phyloP scores from a whole-genome alignment of 2,113 vertebrate genomes.

The Tretioscincus oriximinensis region DNA sequence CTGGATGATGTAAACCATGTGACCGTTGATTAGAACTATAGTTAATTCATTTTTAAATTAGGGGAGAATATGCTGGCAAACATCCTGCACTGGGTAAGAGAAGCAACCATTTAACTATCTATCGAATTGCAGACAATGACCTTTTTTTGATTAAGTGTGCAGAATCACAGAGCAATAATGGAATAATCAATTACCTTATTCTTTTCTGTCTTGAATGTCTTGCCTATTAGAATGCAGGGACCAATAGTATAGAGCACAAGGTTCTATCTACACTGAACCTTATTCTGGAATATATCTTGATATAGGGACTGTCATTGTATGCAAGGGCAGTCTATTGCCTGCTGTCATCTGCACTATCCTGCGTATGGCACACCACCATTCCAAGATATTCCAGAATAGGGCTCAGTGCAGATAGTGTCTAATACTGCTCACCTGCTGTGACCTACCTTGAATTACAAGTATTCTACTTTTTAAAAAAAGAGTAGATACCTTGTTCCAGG shows the following conservation, averaged over 20 bases:
- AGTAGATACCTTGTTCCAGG: slow-evolving; percentile 23
- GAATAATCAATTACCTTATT: background rate
- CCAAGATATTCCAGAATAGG: too few species aligned
- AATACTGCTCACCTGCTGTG: background rate
- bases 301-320: too few species aligned
- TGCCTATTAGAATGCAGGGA: background rate
- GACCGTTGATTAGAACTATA: background rate
- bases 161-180: background rate
- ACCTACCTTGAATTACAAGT: slow-evolving; percentile 19
- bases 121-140: background rate
- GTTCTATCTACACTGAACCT: too few species aligned
- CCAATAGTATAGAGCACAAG: background rate
- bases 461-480: slow-evolving; percentile 33
- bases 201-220: background rate
- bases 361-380: too few species aligned
- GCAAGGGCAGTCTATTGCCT: too few species aligned
- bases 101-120: background rate
- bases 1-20: background rate
- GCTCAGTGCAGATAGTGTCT: too few species aligned
- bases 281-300: too few species aligned
- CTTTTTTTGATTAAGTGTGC: background rate
- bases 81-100: background rate
- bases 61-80: background rate
- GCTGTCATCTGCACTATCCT: too few species aligned
- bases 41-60: background rate